Conservation (phyloP, 2,797 vertebrate genomes). For the Enteromius unitaeniatus region DNA sequence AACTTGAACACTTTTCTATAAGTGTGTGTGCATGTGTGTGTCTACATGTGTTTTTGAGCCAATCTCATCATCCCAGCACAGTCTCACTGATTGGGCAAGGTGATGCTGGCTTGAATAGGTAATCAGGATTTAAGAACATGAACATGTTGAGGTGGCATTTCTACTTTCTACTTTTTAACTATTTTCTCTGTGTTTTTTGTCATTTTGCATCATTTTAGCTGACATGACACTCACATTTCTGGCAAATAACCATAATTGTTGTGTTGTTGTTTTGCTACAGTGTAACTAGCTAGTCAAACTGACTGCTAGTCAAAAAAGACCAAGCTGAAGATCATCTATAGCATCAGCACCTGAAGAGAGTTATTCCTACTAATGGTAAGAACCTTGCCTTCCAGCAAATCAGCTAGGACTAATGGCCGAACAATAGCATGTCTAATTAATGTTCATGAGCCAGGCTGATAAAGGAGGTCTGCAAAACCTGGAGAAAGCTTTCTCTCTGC, state of each 20-base stretch:
- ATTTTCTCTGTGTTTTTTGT: neutral
- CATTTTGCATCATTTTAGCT: neutral
- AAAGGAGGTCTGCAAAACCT: neutral
- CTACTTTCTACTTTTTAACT: neutral
- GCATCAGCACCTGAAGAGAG: neutral
- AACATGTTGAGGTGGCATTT: neutral
- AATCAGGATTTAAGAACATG: conserved; percentile 49
- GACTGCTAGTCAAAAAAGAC: too few species aligned
- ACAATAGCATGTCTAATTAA: neutral
- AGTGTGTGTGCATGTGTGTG: neutral
- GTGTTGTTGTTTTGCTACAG: neutral
- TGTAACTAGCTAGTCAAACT: neutral
- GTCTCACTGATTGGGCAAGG: conserved; percentile 55
- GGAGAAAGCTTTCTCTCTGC: neutral
- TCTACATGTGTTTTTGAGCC: conserved; percentile 20
- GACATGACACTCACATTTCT: neutral
- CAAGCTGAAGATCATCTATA: neutral
- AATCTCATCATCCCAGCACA: conserved; percentile 27
- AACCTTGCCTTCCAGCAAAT: conserved; percentile 7
- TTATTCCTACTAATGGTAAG: neutral
- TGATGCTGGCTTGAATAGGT: conserved; percentile 60
- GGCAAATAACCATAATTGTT: neutral
- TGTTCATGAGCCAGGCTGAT: neutral
- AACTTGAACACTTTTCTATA: neutral
- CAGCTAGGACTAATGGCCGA: neutral